Conservation (phyloP, 2,888 invertebrate species). For the Patella depressa region DNA sequence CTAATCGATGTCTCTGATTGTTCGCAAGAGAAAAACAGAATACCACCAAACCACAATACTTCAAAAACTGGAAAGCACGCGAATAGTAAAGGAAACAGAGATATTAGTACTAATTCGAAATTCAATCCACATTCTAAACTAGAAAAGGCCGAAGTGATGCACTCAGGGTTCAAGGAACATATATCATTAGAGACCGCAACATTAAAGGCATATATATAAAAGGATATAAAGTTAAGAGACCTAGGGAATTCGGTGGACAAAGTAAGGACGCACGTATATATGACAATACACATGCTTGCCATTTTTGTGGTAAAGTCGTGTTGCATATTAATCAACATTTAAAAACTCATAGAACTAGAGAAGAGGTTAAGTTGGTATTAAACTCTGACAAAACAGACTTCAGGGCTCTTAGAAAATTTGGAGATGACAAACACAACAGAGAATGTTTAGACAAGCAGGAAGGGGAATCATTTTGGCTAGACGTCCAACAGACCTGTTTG, state of each 20-base stretch:
- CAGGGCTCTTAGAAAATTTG: neutral
- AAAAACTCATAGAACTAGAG: neutral
- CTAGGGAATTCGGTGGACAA: slow-evolving; percentile 1
- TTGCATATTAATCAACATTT: neutral
- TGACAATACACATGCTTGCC: slow-evolving; percentile 1
- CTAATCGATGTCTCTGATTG: too few relatives aligned
- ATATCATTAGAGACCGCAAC: neutral
- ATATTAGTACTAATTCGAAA: too few relatives aligned
- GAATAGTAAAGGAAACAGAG: too few relatives aligned
- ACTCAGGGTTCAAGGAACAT: neutral
- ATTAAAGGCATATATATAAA: neutral
- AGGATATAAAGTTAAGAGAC: neutral
- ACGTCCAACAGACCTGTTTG: neutral
- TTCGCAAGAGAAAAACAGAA: too few relatives aligned
- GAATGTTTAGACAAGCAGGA: too few relatives aligned
- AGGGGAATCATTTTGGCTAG: neutral
- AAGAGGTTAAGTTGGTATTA: neutral
- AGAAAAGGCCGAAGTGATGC: too few relatives aligned
- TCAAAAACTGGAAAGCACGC: too few relatives aligned
- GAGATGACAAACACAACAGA: neutral
- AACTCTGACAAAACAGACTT: neutral
- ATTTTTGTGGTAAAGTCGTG: neutral
- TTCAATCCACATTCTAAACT: too few relatives aligned
- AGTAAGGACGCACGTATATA: slow-evolving; percentile 2
- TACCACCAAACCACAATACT: too few relatives aligned